Conservation (phyloP, 2,797 vertebrate genomes). For the Enteromius mattozi region DNA sequence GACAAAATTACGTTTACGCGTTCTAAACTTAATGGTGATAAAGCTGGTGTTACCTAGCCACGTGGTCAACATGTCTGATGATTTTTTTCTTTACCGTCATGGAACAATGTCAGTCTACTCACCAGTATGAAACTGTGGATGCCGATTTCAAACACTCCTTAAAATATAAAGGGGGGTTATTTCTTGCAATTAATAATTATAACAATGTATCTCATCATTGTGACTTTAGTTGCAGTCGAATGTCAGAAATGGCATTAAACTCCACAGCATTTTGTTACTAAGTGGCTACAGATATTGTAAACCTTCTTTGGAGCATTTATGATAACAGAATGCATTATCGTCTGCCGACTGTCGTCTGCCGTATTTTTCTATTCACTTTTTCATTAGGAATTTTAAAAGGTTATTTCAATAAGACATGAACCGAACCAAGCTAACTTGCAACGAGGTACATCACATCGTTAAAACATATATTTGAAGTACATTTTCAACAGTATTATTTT, state of each 20-base stretch:
- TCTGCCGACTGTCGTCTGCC: no score
- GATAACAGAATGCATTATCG: not conserved
- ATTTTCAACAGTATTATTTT: not conserved
- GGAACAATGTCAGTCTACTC: not conserved
- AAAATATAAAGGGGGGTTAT: not conserved
- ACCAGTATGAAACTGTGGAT: not conserved
- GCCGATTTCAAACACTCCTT: not conserved
- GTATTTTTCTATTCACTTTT: not conserved
- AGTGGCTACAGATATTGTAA: not conserved
- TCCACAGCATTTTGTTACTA: not conserved
- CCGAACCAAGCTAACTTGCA: not conserved
- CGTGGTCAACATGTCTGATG: not conserved
- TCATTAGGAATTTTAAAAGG: not conserved
- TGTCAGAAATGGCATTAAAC: not conserved
- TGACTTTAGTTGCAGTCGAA: no score
- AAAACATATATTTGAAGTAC: not conserved
- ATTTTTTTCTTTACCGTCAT: not conserved
- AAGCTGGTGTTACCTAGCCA: not conserved
- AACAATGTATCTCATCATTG: no score
- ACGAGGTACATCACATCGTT: not conserved
- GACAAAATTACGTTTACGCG: not conserved
- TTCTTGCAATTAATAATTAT: not conserved
- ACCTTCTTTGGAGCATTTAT: not conserved
- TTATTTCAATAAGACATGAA: not conserved
- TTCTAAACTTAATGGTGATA: conserved; percentile 20